Percentiles rank a stretch among this genome's conserved stretches.
phyloP scores from a whole-genome alignment of 2,113 vertebrate species.

The Atractosteus spatula region DNA sequence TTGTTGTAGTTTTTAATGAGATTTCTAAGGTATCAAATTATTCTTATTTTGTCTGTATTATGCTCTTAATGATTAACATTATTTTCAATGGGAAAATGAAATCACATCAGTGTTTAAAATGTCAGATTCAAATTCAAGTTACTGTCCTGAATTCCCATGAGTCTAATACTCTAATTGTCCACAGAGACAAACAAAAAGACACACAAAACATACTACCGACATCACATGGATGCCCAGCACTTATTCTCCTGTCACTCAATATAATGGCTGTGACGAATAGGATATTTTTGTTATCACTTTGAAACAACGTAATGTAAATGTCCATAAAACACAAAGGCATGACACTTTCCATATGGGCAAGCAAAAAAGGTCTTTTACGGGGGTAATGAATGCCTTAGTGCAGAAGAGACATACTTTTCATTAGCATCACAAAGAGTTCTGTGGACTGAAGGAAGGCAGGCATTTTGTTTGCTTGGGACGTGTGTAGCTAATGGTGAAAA shows the following conservation, averaged over 20 bases:
- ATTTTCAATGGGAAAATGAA: constrained; percentile 46
- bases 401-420: constrained; percentile 39
- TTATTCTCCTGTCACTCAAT: constrained; percentile 9
- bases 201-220: constrained; percentile 21
- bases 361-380: constrained; percentile 26
- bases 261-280: constrained; percentile 18
- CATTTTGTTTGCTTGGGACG: constrained; percentile 33
- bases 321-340: constrained; percentile 25
- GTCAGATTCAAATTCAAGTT: constrained; percentile 3
- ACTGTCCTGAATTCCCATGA: too few relatives aligned
- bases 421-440: constrained; percentile 60
- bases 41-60: constrained; percentile 20
- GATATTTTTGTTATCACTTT: constrained; percentile 44
- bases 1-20: constrained; percentile 10
- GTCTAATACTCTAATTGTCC: background rate
- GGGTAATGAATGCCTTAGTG: constrained; percentile 40
- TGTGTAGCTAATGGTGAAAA: constrained; percentile 9
- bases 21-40: background rate
- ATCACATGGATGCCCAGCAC: constrained; percentile 10
- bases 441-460: constrained; percentile 39
- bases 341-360: constrained; percentile 39
- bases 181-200: constrained; percentile 35
- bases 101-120: constrained; percentile 38
- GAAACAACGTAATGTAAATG: constrained; percentile 34
- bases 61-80: constrained; percentile 27